phyloP scores from a whole-genome alignment of 1,140 invertebrate genomes.

The Tachypleus tridentatus region DNA sequence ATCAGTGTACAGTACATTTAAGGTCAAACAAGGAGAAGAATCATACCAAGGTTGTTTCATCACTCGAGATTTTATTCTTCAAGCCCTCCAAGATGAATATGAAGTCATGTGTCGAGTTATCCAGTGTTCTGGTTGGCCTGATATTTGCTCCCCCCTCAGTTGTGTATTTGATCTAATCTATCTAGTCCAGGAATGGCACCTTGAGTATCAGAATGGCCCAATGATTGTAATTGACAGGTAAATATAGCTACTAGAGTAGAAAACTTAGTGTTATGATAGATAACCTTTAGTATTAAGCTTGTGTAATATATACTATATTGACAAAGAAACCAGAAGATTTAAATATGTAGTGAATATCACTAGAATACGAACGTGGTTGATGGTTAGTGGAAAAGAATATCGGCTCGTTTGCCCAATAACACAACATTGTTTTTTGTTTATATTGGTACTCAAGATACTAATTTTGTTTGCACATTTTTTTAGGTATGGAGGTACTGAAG shows the following conservation, averaged over 20 bases:
- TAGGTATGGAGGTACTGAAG: slow-evolving; percentile 68
- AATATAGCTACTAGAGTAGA: slow-evolving; percentile 25
- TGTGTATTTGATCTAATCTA: slow-evolving; percentile 54
- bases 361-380: too few species aligned
- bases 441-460: too few species aligned
- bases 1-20: slow-evolving; percentile 65
- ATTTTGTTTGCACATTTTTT: slow-evolving; percentile 1
- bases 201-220: slow-evolving; percentile 77
- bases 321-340: too few species aligned
- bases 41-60: slow-evolving; percentile 32
- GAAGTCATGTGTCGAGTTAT: slow-evolving; percentile 79
- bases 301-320: too few species aligned
- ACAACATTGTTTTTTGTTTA: background rate
- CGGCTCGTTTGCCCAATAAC: slow-evolving; percentile 1
- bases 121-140: slow-evolving; percentile 65
- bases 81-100: slow-evolving; percentile 69
- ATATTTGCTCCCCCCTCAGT: slow-evolving; percentile 41
- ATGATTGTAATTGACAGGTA: slow-evolving; percentile 87
- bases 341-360: too few species aligned
- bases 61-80: slow-evolving; percentile 35
- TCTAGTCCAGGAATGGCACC: slow-evolving; percentile 61
- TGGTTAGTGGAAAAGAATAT: background rate
- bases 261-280: too few species aligned
- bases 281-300: too few species aligned
- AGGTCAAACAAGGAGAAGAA: slow-evolving; percentile 53